A percentile compares a stretch with the other conserved stretches of the same genome.
Evolutionary conservation across 30 jellyfish, hydroid and myxozoan species (phyloP).

Genomic region (Hydra vulgaris): DNA sequence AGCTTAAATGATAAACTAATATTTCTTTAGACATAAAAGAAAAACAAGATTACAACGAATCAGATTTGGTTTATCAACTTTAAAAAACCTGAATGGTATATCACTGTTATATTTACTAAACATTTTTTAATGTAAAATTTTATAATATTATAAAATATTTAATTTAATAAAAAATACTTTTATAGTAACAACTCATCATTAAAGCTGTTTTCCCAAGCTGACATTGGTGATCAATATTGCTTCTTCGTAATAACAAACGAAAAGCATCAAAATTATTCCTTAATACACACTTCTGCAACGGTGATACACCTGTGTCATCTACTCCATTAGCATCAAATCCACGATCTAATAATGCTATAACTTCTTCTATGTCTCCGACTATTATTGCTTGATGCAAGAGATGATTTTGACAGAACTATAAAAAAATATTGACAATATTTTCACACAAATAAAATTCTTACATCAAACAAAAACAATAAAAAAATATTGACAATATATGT

Average conservation of each 20-base stretch:
- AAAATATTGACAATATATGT: too few relatives aligned
- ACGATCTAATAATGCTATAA: background rate
- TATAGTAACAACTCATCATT: background rate
- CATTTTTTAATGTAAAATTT: too few relatives aligned
- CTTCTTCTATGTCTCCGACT: background rate
- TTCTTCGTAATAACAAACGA: background rate
- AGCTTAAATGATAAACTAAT: too few relatives aligned
- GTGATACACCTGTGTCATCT: background rate
- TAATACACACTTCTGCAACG: background rate
- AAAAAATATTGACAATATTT: too few relatives aligned
- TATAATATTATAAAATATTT: too few relatives aligned
- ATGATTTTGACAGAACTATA: background rate
- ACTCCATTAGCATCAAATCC: background rate
- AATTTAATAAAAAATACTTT: background rate
- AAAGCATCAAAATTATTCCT: background rate
- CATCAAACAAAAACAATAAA: background rate
- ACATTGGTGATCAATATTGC: background rate
- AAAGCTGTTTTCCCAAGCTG: background rate
- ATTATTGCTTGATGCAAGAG: background rate
- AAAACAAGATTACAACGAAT: too few relatives aligned
- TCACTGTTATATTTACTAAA: too few relatives aligned
- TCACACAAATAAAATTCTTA: background rate
- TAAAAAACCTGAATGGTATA: too few relatives aligned
- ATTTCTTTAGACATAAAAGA: too few relatives aligned
- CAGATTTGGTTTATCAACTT: too few relatives aligned